Conservation (phyloP, 2,888 invertebrate species). For the Drosophila sordidapex region DNA sequence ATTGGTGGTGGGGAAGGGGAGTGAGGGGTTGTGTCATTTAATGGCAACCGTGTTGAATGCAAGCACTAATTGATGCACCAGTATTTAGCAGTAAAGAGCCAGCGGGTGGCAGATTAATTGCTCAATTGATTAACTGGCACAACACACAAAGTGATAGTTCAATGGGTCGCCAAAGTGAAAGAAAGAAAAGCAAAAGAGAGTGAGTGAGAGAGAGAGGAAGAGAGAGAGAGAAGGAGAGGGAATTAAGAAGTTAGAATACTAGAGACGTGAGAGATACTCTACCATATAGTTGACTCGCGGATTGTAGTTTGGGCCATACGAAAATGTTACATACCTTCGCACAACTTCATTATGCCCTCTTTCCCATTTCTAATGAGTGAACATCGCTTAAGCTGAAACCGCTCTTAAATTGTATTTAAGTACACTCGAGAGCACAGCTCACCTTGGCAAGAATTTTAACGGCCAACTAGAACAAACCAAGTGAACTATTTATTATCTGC, state of each 20-base stretch:
- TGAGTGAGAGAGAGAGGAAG: not conserved
- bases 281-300: not conserved
- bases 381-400: not conserved
- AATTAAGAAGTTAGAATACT: not conserved
- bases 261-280: not conserved
- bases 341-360: not conserved
- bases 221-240: not conserved
- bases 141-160: constrained; percentile 13
- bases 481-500: constrained; percentile 27
- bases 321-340: not conserved
- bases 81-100: constrained; percentile 8
- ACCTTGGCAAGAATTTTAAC: constrained; percentile 3
- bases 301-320: not conserved
- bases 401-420: constrained; percentile 5
- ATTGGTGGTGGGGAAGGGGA: not conserved
- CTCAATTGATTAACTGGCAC: constrained; percentile 15
- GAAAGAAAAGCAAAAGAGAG: not conserved
- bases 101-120: constrained; percentile 28
- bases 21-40: constrained; percentile 27
- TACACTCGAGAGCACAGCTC: not conserved
- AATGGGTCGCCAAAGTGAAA: constrained; percentile 7
- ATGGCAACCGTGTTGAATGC: constrained; percentile 55
- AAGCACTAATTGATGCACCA: constrained; percentile 42
- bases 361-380: not conserved
- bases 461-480: constrained; percentile 4